Base-by-base conservation (phyloP, 2,888 invertebrate genomes). In the Spisula subtruncata region DNA sequence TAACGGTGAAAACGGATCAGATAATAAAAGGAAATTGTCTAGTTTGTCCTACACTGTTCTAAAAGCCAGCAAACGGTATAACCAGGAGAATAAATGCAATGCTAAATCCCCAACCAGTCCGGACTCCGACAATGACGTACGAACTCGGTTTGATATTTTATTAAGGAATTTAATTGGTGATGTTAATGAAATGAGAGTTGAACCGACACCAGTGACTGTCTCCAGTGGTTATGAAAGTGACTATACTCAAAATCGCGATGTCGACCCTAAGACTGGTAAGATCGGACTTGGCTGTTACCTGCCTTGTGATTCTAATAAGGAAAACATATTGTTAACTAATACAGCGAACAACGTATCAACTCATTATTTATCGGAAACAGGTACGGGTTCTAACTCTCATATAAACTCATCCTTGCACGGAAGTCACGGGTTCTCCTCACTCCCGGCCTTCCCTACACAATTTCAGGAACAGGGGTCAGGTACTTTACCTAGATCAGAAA, bases 221-320 rank as follows among this genome's bases (percentile, higher is more conserved):
- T 94, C 94, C 5, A 94, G 94, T 81, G 94, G 94, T 51, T 94
- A 94, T 85, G 94, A 94, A 85, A 94, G 94, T 91, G 94, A 94
- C 86, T 93, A 93, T 80, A 85, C 91, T 35, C 94, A 92, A 85
- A 93, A 91, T 54, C 88, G 91, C 48, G 92, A 92, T 48, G 85
- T 91, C 14, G 92, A 94, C 32, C 90, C 85, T 75, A 93, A 91
- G 85, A 82, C 35, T 29, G 32, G 46, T 14, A 71, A 48, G 51
- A 35, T 32, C 0, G 35, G 35, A 16, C 29, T 4, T 29, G 80
- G 20, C 8, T 75, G 51, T 81, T 41, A 66, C 41, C 79, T 29
- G 16, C 79, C 56, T 16, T 71, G 41, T 51, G 86, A 81, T n/a
- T n/a, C 56, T 46, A 93, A 91, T 41, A 92, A 89, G 60, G 90